Percentiles rank a stretch among this genome's conserved stretches.
phyloP scores from a whole-genome alignment of 1,140 invertebrate species.

The Halesus radiatus region DNA sequence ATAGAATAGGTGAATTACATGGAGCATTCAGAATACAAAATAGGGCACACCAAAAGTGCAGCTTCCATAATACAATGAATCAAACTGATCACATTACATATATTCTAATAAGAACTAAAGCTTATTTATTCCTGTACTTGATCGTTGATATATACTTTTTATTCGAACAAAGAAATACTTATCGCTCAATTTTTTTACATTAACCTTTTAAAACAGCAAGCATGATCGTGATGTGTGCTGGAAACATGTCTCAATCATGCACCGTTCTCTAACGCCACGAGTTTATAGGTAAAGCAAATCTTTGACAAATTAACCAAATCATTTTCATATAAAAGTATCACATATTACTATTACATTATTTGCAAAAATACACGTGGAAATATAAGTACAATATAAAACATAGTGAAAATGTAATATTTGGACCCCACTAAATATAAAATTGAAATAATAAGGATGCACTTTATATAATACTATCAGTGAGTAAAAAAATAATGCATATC shows the following conservation, averaged over 20 bases:
- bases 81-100: conserved; percentile 47
- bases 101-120: conserved; percentile 48
- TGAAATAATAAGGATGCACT: background rate
- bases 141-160: conserved; percentile 38
- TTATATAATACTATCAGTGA: too few species aligned
- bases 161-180: conserved; percentile 23
- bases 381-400: conserved; percentile 26
- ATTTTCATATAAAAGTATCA: conserved; percentile 20
- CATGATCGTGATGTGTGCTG: background rate
- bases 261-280: background rate
- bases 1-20: conserved; percentile 41
- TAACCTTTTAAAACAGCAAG: too few species aligned
- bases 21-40: conserved; percentile 46
- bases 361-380: conserved; percentile 28
- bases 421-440: conserved; percentile 18
- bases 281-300: background rate
- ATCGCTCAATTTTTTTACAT: background rate
- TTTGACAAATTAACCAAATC: background rate
- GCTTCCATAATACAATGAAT: conserved; percentile 39
- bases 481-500: too few species aligned
- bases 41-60: conserved; percentile 39
- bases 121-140: conserved; percentile 45
- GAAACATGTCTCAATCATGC: background rate
- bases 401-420: conserved; percentile 25
- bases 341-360: conserved; percentile 15